Evolutionary conservation across 2,797 vertebrate genomes (phyloP).

Genomic region (Microhierax caerulescens): DNA sequence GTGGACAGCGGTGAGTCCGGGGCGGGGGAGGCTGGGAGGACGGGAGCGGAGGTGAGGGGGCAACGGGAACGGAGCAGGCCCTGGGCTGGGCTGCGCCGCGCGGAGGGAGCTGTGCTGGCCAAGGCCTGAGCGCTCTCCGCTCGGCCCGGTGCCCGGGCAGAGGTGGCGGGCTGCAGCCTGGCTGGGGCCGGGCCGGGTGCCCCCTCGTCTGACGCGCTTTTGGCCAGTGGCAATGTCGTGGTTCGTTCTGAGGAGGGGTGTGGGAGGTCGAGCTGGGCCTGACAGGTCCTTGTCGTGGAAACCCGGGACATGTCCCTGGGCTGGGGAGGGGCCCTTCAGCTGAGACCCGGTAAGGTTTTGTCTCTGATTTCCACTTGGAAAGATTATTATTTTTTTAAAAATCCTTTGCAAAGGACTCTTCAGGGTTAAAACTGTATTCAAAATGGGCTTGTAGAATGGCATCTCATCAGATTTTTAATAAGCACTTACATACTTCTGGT

Average conservation of each 20-base stretch:
- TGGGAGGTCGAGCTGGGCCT: not conserved
- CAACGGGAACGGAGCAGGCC: not conserved
- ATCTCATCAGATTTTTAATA: accelerated
- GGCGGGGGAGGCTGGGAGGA: accelerated
- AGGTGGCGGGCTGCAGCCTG: too few species aligned
- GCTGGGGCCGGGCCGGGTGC: too few species aligned
- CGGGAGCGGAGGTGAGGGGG: not conserved
- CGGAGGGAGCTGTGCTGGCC: too few species aligned
- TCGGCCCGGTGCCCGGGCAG: too few species aligned
- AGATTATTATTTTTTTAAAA: accelerated
- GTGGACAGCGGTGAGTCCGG: conserved; percentile 89
- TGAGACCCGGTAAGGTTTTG: accelerated
- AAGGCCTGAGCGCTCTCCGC: too few species aligned
- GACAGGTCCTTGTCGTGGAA: accelerated
- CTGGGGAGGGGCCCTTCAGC: not conserved
- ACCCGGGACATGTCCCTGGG: too few species aligned
- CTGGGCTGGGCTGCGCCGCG: not conserved
- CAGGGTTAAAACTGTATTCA: not conserved
- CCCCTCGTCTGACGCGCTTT: too few species aligned
- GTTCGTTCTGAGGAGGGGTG: not conserved
- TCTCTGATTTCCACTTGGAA: accelerated
- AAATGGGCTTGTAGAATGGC: accelerated
- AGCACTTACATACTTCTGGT: accelerated
- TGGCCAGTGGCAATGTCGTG: accelerated
- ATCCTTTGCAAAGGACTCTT: accelerated